Evolutionary conservation across 2,797 vertebrate species (phyloP), one percentile per base, ranked within the genome.

Genomic region (Lepilemur septentrionalis): DNA sequence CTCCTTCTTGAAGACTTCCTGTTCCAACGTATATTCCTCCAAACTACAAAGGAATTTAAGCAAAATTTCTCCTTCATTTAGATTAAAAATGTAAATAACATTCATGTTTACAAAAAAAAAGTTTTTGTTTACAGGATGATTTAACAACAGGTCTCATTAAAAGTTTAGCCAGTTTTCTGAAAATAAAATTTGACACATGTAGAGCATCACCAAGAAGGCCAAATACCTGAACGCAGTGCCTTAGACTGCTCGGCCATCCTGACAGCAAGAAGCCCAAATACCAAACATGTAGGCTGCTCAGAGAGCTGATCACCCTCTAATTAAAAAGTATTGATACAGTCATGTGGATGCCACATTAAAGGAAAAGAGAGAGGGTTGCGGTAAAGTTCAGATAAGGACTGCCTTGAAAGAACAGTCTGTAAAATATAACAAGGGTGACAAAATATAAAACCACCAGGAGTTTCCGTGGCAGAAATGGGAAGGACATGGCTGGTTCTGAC

Each of bases 401-500:
- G n/a, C 73, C 67, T 84, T 70, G 50, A 92, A 95, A 67, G 35
- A 87, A 83, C 63, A 15, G 80, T 43, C 80, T 65, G 15, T 48
- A 72, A 96, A 84, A 46, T 32, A 46, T 90, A 87, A 92, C 94
- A 38, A 88, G 82, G 59, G 38, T 59, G 55, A 46, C 43, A 89
- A 81, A 82, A 67, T 46, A 28, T 20, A 81, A 89, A 89, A 52
- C 30, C 61, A 46, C 9, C 17, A 61, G 69, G 15, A 10, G 15
- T 85, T 65, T 65, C n/a, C 28, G 38, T 14, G 63, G n/a, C 50
- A 96, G 86, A 98, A 97, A 97, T 87, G 95, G 96, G 95, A 97
- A 95, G 95, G 95, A 96, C 41, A 88, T 93, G 95, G 96, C 96
- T 88, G 67, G 69, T 94, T 97, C 96, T 18, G 48, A 98, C 92